phyloP scores from a whole-genome alignment of 2,888 invertebrate species.

The Mellilla xanthometata region DNA sequence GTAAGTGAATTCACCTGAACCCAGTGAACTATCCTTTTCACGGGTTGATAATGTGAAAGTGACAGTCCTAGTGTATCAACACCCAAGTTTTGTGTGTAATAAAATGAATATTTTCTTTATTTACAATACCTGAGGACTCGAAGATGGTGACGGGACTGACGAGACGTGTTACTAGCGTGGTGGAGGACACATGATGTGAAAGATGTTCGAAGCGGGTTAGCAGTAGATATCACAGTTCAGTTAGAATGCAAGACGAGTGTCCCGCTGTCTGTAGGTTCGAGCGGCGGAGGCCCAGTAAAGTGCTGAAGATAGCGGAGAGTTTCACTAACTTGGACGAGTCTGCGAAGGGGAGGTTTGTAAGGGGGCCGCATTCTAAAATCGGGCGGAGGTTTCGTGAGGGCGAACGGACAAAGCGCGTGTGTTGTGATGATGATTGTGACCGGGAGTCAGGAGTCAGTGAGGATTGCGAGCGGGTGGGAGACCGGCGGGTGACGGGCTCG shows the following conservation, averaged over 20 bases:
- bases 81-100: conserved; percentile 60
- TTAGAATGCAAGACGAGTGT: conserved; percentile 79
- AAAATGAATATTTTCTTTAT: conserved; percentile 69
- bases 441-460: conserved; percentile 78
- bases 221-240: conserved; percentile 50
- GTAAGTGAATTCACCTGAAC: conserved; percentile 36
- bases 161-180: conserved; percentile 50
- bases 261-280: conserved; percentile 69
- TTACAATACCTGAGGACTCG: conserved; percentile 56
- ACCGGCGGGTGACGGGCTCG: conserved; percentile 71
- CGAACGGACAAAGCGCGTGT: conserved; percentile 69
- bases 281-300: conserved; percentile 76
- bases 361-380: conserved; percentile 69
- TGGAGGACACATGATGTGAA: conserved; percentile 61
- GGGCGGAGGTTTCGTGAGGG: conserved; percentile 61
- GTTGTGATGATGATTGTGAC: conserved; percentile 76
- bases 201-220: conserved; percentile 77
- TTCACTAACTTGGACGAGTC: conserved; percentile 79
- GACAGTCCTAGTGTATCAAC: conserved; percentile 61
- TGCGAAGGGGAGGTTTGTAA: conserved; percentile 72
- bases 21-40: conserved; percentile 29
- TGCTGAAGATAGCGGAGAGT: conserved; percentile 79
- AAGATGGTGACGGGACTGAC: conserved; percentile 46
- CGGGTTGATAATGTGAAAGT: conserved; percentile 71
- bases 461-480: conserved; percentile 72